Evolutionary conservation across 2,113 vertebrate genomes (phyloP), one percentile per base, ranked within the genome.

Genomic region (Ibidorhyncha struthersii): DNA sequence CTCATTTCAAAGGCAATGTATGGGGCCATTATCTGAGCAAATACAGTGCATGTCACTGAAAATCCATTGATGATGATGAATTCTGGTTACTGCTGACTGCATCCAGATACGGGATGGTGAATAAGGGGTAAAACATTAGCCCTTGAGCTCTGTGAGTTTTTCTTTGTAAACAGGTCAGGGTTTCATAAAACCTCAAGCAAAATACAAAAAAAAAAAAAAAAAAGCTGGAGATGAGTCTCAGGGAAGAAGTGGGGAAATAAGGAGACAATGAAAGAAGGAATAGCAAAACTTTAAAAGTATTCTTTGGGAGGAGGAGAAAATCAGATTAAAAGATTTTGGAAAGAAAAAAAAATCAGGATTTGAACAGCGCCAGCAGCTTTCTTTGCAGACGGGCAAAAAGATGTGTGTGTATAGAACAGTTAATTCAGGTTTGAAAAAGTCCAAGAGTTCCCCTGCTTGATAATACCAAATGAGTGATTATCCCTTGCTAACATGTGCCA

Each of bases 1-100:
- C 50, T 84, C 70, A 22, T 94, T 95, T 95, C 95, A 95, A 94
- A 96, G 90, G 89, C 91, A 89, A 25, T 79, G 34, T 91, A 66
- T 79, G 61, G 43, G 34, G 61, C 91, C 78, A 82, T 95, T 95
- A 91, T 90, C 90, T 94, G 74, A 93, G 78, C 78, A 96, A 90
- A 96, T 94, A 90, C 43, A 76, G 87, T 85, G 59, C 82, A 36
- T 93, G 95, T 93, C 95, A 87, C 91, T 94, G 93, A 58, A 96
- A 95, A 93, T 89, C 84, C 71, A 70, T 84, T 95, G 96, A 94
- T 96, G 82, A 70, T 96, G 89, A 94, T 93, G 78, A 73, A 93
- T 96, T 94, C 50, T 91, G 50, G 66, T 87, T 91, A 55, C 89
- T 88, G 77, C 70, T 96, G 86, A 82, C 73, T 92, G 73, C 61